Evolutionary conservation across 2,888 invertebrate genomes (phyloP), one percentile per base, ranked within the genome.

Genomic region (Tinea pellionella): DNA sequence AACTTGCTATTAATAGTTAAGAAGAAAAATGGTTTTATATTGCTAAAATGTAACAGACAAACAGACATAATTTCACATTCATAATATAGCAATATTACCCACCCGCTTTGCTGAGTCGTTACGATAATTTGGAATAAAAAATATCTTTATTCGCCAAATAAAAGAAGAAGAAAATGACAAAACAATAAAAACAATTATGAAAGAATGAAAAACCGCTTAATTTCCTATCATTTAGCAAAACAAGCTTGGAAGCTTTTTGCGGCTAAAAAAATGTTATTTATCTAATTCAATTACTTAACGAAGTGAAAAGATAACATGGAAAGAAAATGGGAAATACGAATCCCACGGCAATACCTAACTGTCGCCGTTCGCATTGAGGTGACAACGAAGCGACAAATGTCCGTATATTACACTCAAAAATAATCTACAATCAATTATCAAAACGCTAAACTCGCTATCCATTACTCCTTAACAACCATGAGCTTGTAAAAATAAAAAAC

Each of bases 241-340:
- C 47, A 47, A 47, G 47, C 47, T 16, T 47, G 13, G 4, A 47
- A 47, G 47, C 47, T 47, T 47, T 41, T 16, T 8, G 47, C 47
- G 37, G 16, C 47, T 47, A 16, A 47, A 47, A n/a, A 16, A 47
- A 15, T 16, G 47, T 16, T 41, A 29, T 64, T 69, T 73, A 77
- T 77, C 72, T 71, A 71, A 71, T 72, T 74, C 77, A 79, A 79
- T 80, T 77, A 78, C 70, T 72, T 24, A 60, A 60, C 55, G 42
- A 55, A 60, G 60, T 66, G 71, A 66, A 69, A 60, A 75, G 78
- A 79, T 80, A 79, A 71, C 68, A 66, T 63, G 66, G 71, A 65
- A 65, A 73, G 72, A 69, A 68, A 66, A 62, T 67, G 72, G 66
- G 74, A 60, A 60, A 60, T 53, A 74, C 75, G 74, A 76, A 68